Conservation (phyloP, 2,113 vertebrate species). For the Microtus ochrogaster region DNA sequence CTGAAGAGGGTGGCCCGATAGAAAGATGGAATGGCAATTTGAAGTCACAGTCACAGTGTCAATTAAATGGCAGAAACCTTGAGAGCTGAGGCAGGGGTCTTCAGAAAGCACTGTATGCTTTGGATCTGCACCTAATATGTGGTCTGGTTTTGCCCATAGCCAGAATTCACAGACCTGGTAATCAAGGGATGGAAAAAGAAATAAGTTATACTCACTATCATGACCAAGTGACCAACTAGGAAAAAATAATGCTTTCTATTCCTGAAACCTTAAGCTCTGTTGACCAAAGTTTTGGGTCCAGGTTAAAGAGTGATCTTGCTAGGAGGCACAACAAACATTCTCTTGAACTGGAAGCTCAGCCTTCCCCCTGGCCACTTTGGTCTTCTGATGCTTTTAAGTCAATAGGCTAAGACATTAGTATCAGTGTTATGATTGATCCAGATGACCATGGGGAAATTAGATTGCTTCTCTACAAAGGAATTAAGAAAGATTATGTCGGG, state of each 20-base stretch:
- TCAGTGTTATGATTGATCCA: background rate
- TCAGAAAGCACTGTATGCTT: background rate
- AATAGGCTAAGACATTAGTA: background rate
- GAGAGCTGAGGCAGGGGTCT: background rate
- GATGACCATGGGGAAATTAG: background rate
- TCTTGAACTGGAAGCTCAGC: background rate
- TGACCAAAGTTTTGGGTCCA: background rate
- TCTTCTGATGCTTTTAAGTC: background rate
- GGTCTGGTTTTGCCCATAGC: background rate
- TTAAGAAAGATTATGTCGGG: no score
- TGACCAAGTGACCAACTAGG: background rate
- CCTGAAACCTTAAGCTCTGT: background rate
- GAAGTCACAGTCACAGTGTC: background rate
- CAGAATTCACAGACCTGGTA: background rate
- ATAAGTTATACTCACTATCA: background rate
- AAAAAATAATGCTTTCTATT: no score
- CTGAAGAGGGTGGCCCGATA: background rate
- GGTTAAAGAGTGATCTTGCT: background rate
- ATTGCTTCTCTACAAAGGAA: background rate
- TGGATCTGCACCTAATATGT: background rate
- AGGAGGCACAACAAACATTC: background rate
- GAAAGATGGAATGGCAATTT: background rate
- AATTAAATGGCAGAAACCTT: background rate
- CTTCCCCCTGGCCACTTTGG: background rate
- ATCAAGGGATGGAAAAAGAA: background rate